These are phyloP conservation scores for Acanthosepion lycidas DNA, from an alignment of 2,888 invertebrate species.

Conservation along the genomic window DNA sequence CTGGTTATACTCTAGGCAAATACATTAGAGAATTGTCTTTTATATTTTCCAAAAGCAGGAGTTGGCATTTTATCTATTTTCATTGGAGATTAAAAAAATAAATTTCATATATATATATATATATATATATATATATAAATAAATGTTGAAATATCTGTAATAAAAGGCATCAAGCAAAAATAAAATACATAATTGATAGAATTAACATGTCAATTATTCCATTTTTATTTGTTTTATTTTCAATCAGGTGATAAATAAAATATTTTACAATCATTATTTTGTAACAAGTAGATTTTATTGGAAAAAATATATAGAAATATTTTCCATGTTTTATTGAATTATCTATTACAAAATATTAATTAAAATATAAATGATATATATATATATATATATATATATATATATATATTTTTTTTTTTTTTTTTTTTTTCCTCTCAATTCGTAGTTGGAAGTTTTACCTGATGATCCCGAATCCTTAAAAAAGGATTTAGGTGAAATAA, in stretches of 20 bases:
- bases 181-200: conserved; percentile 3
- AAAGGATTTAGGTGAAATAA: no score
- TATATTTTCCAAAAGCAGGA: neutral
- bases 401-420: no score
- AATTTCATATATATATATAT: neutral
- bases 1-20: neutral
- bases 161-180: neutral
- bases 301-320: conserved; percentile 7
- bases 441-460: no score
- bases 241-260: conserved; percentile 17
- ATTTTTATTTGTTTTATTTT: neutral
- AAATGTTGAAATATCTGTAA: neutral
- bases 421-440: no score
- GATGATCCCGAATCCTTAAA: no score
- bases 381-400: neutral
- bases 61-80: neutral
- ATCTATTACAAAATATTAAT: neutral
- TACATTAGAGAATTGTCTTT: conserved; percentile 33
- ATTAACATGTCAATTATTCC: neutral
- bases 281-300: neutral
- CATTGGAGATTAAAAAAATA: neutral
- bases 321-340: neutral
- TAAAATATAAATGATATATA: neutral
- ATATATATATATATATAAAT: no score
- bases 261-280: neutral